Evolutionary conservation across 2,113 vertebrate genomes (phyloP).

Genomic region (Oenanthe melanoleuca): DNA sequence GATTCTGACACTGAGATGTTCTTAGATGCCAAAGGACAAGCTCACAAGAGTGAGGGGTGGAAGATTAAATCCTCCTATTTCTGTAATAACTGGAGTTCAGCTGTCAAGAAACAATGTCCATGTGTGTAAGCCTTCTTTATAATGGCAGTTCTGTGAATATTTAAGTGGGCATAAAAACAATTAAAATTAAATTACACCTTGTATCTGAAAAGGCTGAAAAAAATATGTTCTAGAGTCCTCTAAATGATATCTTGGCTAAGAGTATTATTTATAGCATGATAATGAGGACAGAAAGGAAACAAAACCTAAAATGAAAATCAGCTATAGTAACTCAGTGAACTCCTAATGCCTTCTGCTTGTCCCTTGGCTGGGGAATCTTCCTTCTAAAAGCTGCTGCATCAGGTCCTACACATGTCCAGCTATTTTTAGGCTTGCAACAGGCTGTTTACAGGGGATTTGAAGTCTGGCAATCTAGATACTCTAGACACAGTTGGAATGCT

Average conservation of each 20-base stretch:
- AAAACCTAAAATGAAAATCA: not conserved
- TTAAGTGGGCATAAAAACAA: not conserved
- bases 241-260: not conserved
- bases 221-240: not conserved
- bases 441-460: slow-evolving; percentile 67
- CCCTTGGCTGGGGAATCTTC: not conserved
- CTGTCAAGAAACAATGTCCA: not conserved
- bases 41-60: not conserved
- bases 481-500: slow-evolving; percentile 69
- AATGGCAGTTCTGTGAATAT: not conserved
- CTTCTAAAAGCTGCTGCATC: slow-evolving; percentile 55
- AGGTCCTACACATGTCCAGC: slow-evolving; percentile 57
- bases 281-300: not conserved
- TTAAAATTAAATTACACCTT: not conserved
- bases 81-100: not conserved
- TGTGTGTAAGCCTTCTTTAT: not conserved
- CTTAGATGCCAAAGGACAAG: not conserved
- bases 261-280: not conserved
- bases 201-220: not conserved
- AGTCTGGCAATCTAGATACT: slow-evolving; percentile 68
- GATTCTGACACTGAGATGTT: not conserved
- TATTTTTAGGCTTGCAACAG: slow-evolving; percentile 66
- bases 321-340: not conserved
- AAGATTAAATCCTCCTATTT: not conserved
- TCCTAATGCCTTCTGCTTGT: not conserved